Evolutionary conservation across 2,113 vertebrate genomes (phyloP).

Genomic region (Naja naja): DNA sequence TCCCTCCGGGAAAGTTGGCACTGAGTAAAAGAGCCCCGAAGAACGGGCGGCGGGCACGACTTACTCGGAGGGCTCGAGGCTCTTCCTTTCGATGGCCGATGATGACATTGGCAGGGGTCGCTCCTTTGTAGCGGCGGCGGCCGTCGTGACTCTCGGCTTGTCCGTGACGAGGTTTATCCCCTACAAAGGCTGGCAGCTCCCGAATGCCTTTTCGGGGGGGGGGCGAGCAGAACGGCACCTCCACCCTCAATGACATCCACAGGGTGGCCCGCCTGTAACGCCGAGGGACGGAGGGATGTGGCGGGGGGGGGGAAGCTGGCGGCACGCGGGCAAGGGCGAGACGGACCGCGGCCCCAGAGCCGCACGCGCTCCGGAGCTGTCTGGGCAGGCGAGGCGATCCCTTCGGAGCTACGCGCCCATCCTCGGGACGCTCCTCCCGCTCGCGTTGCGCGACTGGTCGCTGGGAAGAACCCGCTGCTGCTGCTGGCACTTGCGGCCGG

Average conservation of each 20-base stretch:
- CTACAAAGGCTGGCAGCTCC: constrained; percentile 49
- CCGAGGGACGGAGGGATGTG: constrained; percentile 21
- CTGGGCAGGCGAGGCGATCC: background rate
- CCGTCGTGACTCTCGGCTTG: background rate
- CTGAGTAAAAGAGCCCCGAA: background rate
- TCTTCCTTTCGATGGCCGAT: constrained; percentile 94
- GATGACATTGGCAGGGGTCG: constrained; percentile 82
- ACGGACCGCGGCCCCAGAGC: background rate
- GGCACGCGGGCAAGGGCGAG: background rate
- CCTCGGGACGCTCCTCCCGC: constrained; percentile 38
- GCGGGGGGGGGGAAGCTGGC: background rate
- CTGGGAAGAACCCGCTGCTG: constrained; percentile 31
- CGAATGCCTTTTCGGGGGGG: constrained; percentile 34
- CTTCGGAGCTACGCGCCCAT: constrained; percentile 60
- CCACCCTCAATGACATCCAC: constrained; percentile 70
- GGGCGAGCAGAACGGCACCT: constrained; percentile 60
- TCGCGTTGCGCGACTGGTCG: background rate
- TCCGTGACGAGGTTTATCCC: constrained; percentile 44
- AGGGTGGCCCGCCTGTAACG: constrained; percentile 73
- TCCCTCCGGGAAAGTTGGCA: background rate
- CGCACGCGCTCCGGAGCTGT: background rate
- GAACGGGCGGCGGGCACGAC: constrained; percentile 52
- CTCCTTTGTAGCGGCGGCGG: constrained; percentile 63
- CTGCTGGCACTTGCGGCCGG: constrained; percentile 22
- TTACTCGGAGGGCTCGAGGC: constrained; percentile 92